Percentiles rank a stretch among this genome's conserved stretches.
phyloP scores from a whole-genome alignment of 2,888 invertebrate species.

The Augiades crinisus region DNA sequence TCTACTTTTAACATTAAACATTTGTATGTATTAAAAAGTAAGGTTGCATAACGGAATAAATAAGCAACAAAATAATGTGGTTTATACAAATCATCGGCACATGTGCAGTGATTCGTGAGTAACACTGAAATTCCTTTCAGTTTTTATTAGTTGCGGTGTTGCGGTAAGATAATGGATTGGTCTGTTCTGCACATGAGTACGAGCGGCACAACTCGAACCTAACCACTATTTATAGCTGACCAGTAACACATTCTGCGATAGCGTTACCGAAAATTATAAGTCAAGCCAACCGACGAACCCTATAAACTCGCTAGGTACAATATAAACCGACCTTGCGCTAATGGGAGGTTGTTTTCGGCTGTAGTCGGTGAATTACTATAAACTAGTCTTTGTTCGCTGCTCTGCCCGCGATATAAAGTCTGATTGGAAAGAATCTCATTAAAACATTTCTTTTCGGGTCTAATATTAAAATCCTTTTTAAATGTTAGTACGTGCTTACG shows the following conservation, averaged over 20 bases:
- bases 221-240: conserved; percentile 70
- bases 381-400: too few relatives aligned
- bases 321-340: conserved; percentile 10
- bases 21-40: not conserved
- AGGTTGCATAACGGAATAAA: conserved; percentile 1
- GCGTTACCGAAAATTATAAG: conserved; percentile 64
- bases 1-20: too few relatives aligned
- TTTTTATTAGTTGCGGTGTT: conserved; percentile 72
- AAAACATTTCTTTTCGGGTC: too few relatives aligned
- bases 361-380: too few relatives aligned
- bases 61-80: conserved; percentile 15
- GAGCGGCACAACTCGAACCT: conserved; percentile 60
- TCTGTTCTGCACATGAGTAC: conserved; percentile 65
- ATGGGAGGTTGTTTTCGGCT: not conserved
- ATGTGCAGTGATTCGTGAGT: conserved; percentile 35
- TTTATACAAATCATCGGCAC: conserved; percentile 31
- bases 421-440: too few relatives aligned
- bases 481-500: too few relatives aligned
- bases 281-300: conserved; percentile 17
- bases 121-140: conserved; percentile 64
- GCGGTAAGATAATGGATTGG: conserved; percentile 71
- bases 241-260: conserved; percentile 58
- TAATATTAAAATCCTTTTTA: too few relatives aligned
- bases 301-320: conserved; percentile 2
- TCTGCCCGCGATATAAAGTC: too few relatives aligned